Conservation (phyloP, 1,140 invertebrate genomes). For the Mamestra configurata region DNA sequence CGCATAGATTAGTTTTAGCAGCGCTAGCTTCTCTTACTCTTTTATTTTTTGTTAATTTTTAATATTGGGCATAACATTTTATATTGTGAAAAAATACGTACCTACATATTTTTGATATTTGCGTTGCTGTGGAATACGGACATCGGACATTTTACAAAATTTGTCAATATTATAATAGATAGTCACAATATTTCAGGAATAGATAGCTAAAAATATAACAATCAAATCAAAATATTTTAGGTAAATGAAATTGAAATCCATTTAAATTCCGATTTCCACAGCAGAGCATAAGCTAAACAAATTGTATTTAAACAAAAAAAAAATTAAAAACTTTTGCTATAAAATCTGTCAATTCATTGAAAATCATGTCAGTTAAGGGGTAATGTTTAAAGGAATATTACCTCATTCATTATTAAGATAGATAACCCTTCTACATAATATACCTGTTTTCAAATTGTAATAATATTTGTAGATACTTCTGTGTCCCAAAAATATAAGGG, state of each 20-base stretch:
- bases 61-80: conserved; percentile 82
- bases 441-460: conserved; percentile 79
- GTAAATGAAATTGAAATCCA: conserved; percentile 18
- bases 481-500: conserved; percentile 80
- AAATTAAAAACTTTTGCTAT: conserved; percentile 65
- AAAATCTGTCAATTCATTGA: conserved; percentile 84
- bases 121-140: conserved; percentile 76
- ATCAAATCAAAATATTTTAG: conserved; percentile 35
- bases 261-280: conserved; percentile 67
- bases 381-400: conserved; percentile 72
- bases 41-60: conserved; percentile 74
- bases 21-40: conserved; percentile 86
- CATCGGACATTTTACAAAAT: conserved; percentile 44
- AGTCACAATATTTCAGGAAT: conserved; percentile 32
- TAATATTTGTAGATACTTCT: conserved; percentile 79
- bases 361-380: conserved; percentile 83
- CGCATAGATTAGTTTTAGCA: conserved; percentile 87
- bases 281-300: conserved; percentile 65
- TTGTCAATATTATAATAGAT: conserved; percentile 52
- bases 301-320: conserved; percentile 65
- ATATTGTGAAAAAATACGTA: conserved; percentile 70
- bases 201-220: conserved; percentile 39
- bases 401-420: conserved; percentile 79
- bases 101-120: conserved; percentile 85
- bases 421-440: conserved; percentile 75